phyloP scores from a whole-genome alignment of 2,888 invertebrate genomes.

The Eumacrocentrus americanus region DNA sequence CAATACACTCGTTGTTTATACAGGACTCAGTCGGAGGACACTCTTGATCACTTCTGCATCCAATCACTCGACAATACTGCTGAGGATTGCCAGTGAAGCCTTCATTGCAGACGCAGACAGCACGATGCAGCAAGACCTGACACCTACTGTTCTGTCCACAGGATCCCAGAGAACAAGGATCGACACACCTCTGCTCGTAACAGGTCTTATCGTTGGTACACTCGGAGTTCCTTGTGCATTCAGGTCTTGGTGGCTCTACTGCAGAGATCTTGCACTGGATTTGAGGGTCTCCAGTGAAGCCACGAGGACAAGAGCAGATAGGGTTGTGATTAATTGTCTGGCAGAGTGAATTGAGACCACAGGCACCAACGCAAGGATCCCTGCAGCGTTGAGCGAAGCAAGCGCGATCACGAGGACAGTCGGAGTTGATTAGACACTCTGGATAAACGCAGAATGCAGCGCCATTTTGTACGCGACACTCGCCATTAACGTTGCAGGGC shows the following conservation, averaged over 20 bases:
- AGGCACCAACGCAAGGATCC: slow-evolving; percentile 82
- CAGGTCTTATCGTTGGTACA: slow-evolving; percentile 86
- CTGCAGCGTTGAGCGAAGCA: slow-evolving; percentile 84
- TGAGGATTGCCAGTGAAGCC: slow-evolving; percentile 86
- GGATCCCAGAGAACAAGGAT: slow-evolving; percentile 75
- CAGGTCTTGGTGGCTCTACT: slow-evolving; percentile 67
- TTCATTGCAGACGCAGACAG: slow-evolving; percentile 81
- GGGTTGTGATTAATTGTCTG: slow-evolving; percentile 81
- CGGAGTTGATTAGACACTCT: slow-evolving; percentile 87
- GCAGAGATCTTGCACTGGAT: slow-evolving; percentile 70
- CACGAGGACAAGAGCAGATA: slow-evolving; percentile 80
- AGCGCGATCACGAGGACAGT: slow-evolving; percentile 81
- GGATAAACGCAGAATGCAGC: slow-evolving; percentile 80
- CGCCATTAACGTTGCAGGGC: slow-evolving; percentile 83
- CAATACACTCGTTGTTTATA: slow-evolving; percentile 79
- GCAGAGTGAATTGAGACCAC: slow-evolving; percentile 83
- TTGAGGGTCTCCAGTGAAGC: slow-evolving; percentile 79
- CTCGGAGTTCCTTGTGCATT: slow-evolving; percentile 78
- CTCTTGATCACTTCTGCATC: slow-evolving; percentile 84
- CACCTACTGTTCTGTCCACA: slow-evolving; percentile 83
- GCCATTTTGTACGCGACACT: slow-evolving; percentile 75
- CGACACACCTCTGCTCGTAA: slow-evolving; percentile 74
- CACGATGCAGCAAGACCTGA: slow-evolving; percentile 78
- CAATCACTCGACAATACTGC: slow-evolving; percentile 78
- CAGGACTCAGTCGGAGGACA: slow-evolving; percentile 84